Conservation (phyloP, 2,113 vertebrate species). For the Cinclus cinclus region DNA sequence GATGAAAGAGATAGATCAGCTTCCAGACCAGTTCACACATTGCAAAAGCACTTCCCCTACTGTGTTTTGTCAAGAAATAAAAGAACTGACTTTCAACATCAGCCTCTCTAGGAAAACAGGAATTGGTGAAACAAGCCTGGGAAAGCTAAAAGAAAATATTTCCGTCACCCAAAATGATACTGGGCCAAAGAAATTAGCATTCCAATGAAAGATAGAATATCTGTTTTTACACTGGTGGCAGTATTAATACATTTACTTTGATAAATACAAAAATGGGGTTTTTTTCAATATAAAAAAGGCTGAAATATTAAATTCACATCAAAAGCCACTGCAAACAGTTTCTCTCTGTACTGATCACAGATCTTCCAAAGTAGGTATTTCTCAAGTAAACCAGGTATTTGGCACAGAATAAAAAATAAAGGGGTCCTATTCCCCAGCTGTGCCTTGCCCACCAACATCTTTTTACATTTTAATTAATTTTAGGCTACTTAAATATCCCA, state of each 20-base stretch:
- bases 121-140: neutral
- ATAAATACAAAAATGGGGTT: neutral
- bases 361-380: neutral
- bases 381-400: neutral
- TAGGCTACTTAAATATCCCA: neutral
- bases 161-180: neutral
- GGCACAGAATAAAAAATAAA: neutral
- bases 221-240: neutral
- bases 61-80: neutral
- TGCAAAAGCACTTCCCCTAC: neutral
- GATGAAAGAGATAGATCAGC: neutral
- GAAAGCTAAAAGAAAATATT: neutral
- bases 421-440: fast-evolving
- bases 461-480: neutral
- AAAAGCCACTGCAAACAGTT: neutral
- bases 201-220: neutral
- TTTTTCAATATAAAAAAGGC: neutral
- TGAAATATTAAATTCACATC: neutral
- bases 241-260: neutral
- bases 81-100: neutral
- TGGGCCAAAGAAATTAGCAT: neutral
- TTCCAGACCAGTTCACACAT: neutral
- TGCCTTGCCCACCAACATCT: fast-evolving
- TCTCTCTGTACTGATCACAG: neutral
- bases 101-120: neutral